Conservation (phyloP, 1,140 invertebrate genomes). For the Chymomyza costata region DNA sequence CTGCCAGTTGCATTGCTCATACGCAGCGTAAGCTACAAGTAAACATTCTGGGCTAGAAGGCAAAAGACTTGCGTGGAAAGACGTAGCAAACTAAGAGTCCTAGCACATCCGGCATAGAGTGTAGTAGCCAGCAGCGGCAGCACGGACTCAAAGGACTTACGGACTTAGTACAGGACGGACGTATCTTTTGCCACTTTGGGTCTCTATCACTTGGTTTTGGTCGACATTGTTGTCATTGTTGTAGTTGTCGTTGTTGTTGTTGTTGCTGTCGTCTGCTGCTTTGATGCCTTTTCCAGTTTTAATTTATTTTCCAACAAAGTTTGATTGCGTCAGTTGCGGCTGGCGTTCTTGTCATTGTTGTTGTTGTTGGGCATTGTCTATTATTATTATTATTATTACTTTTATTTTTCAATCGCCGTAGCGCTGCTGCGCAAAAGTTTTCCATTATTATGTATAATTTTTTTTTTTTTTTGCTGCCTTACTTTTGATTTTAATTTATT, state of each 20-base stretch:
- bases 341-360: constrained; percentile 11
- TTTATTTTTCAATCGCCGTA: constrained; percentile 15
- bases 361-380: too few relatives aligned
- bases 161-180: neutral
- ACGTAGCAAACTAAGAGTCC: constrained; percentile 4
- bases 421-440: too few relatives aligned
- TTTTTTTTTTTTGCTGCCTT: constrained; percentile 11
- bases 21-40: constrained; percentile 13
- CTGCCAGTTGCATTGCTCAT: constrained; percentile 15
- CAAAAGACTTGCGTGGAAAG: too few relatives aligned
- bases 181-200: constrained; percentile 15
- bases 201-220: too few relatives aligned
- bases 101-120: constrained; percentile 31
- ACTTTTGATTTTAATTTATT: constrained; percentile 18
- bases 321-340: constrained; percentile 33
- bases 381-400: too few relatives aligned
- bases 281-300: constrained; percentile 35
- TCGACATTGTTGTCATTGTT: too few relatives aligned
- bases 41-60: too few relatives aligned
- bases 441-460: too few relatives aligned
- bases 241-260: too few relatives aligned
- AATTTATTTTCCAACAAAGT: constrained; percentile 42
- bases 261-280: too few relatives aligned
- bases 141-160: constrained; percentile 8
- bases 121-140: constrained; percentile 23